Conservation (phyloP, 2,113 vertebrate genomes). For the Neofelis nebulosa region DNA sequence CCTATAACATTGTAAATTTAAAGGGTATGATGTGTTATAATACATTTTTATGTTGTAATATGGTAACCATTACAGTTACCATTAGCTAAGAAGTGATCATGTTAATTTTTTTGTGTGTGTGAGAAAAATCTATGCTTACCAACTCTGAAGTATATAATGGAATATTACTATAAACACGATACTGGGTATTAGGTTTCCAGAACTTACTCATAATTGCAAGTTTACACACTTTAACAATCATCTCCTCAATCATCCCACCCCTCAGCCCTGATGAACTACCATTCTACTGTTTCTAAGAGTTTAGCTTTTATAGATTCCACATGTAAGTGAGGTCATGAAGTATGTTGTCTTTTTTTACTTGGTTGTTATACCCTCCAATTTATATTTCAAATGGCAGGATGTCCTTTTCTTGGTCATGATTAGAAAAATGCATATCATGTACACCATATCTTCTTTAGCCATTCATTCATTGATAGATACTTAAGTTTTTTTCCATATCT, state of each 20-base stretch:
- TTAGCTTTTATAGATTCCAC: neutral
- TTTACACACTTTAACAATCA: neutral
- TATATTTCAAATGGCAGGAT: neutral
- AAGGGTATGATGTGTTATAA: neutral
- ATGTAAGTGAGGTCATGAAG: neutral
- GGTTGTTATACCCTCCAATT: neutral
- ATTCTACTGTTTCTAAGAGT: neutral
- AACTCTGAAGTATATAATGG: neutral
- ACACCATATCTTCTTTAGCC: neutral
- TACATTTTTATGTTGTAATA: neutral
- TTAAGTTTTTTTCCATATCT: neutral
- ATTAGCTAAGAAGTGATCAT: neutral
- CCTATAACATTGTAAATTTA: neutral
- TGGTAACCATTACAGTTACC: neutral
- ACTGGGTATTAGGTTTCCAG: neutral
- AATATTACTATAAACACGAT: neutral
- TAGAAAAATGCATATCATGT: neutral
- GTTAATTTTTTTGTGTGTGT: neutral
- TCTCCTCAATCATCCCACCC: too few species aligned
- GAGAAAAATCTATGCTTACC: neutral
- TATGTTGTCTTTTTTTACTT: neutral
- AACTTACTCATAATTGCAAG: neutral
- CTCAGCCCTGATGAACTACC: neutral
- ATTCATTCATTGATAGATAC: neutral
- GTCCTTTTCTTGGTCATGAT: neutral